Evolutionary conservation across 2,797 vertebrate species (phyloP).

Genomic region (Mormyrops attenuatus): DNA sequence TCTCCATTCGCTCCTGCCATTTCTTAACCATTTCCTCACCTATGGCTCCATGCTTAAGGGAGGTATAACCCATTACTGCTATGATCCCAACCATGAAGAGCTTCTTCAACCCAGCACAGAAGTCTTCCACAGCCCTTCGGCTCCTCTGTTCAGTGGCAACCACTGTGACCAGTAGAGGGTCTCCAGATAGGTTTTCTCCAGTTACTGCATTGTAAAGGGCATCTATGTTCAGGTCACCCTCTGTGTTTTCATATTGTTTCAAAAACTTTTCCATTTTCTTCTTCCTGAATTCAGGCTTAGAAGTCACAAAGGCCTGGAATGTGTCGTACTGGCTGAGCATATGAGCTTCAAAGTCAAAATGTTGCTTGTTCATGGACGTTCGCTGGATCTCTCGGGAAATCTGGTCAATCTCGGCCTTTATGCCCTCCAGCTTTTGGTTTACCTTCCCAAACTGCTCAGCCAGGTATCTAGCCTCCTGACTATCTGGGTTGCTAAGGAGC

Average conservation of each 20-base stretch:
- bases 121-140: slow-evolving; percentile 65
- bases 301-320: slow-evolving; percentile 67
- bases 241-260: slow-evolving; percentile 62
- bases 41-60: slow-evolving; percentile 58
- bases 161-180: slow-evolving; percentile 58
- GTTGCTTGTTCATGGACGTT: slow-evolving; percentile 66
- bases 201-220: slow-evolving; percentile 62
- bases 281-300: slow-evolving; percentile 62
- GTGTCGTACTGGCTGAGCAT: slow-evolving; percentile 71
- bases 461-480: slow-evolving; percentile 64
- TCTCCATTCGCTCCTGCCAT: slow-evolving; percentile 66
- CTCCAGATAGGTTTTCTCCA: slow-evolving; percentile 53
- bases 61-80: slow-evolving; percentile 62
- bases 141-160: slow-evolving; percentile 53
- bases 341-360: slow-evolving; percentile 64
- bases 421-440: slow-evolving; percentile 60
- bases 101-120: slow-evolving; percentile 69
- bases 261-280: slow-evolving; percentile 70
- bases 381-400: slow-evolving; percentile 56
- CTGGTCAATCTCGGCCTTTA: slow-evolving; percentile 58
- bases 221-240: slow-evolving; percentile 62
- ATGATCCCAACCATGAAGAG: slow-evolving; percentile 69
- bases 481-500: slow-evolving; percentile 63
- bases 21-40: slow-evolving; percentile 59
- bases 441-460: slow-evolving; percentile 60